phyloP scores from a whole-genome alignment of 1,140 invertebrate genomes.

The Bombus waltoni region DNA sequence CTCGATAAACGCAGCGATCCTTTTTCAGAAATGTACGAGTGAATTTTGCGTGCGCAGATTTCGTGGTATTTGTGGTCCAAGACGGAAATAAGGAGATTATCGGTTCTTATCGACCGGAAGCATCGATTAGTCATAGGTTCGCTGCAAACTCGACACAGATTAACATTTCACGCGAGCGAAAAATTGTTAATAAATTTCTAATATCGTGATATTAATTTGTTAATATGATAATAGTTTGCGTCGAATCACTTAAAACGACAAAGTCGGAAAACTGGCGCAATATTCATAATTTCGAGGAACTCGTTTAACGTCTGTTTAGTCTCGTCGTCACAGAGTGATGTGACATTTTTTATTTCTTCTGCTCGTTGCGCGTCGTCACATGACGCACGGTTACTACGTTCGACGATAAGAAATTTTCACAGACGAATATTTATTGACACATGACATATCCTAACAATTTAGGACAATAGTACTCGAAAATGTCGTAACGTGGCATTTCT shows the following conservation, averaged over 20 bases:
- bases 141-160: neutral
- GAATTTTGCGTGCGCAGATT: neutral
- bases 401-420: neutral
- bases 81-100: neutral
- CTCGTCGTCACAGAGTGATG: too few relatives aligned
- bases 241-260: neutral
- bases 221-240: too few relatives aligned
- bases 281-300: neutral
- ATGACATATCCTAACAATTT: conserved; percentile 55
- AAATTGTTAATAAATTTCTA: too few relatives aligned
- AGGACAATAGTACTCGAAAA: conserved; percentile 53
- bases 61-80: neutral
- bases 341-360: conserved; percentile 23
- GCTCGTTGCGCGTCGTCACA: neutral
- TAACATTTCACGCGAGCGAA: too few relatives aligned
- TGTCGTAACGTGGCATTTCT: conserved; percentile 64
- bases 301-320: neutral
- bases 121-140: neutral
- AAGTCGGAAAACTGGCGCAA: neutral
- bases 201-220: too few relatives aligned
- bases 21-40: too few relatives aligned
- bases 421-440: conserved; percentile 20
- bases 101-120: neutral
- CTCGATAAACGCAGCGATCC: neutral
- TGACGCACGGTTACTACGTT: neutral